Evolutionary conservation across 2,797 vertebrate species (phyloP).

Genomic region (Pseudopleuronectes americanus): DNA sequence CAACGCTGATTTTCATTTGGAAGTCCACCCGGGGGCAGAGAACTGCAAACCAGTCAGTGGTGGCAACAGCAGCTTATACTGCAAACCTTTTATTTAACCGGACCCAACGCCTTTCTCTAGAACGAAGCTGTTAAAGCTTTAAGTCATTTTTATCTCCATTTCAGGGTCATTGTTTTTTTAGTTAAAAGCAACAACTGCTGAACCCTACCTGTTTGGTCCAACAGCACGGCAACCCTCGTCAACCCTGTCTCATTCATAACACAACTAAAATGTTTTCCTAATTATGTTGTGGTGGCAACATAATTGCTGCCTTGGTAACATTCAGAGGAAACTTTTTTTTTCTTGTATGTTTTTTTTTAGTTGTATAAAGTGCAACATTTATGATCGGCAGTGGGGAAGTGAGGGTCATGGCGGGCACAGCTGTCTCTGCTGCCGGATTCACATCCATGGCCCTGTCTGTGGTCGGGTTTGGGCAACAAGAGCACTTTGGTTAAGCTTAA

Average conservation of each 20-base stretch:
- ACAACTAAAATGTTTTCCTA: constrained; percentile 2
- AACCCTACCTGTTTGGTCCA: neutral
- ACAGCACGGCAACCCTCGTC: neutral
- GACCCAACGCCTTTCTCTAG: constrained; percentile 7
- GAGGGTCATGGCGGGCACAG: neutral
- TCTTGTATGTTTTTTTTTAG: neutral
- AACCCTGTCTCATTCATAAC: neutral
- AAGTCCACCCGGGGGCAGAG: constrained; percentile 4
- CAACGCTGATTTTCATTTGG: constrained; percentile 22
- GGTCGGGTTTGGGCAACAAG: neutral
- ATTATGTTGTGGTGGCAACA: neutral
- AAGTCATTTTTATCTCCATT: neutral
- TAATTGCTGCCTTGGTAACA: neutral
- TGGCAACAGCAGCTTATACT: constrained; percentile 3
- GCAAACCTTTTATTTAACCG: constrained; percentile 18
- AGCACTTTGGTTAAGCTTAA: neutral
- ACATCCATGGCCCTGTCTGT: neutral
- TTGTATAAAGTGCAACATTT: constrained; percentile 2
- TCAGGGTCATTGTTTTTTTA: neutral
- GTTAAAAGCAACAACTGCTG: neutral
- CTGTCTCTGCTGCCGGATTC: neutral
- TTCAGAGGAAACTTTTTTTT: constrained; percentile 1
- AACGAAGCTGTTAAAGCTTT: constrained; percentile 1
- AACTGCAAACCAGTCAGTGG: constrained; percentile 25
- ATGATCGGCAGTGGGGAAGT: neutral